These are phyloP conservation scores for Saturnia japonica DNA, from an alignment of 2,888 invertebrate genomes.

Conservation along the genomic window DNA sequence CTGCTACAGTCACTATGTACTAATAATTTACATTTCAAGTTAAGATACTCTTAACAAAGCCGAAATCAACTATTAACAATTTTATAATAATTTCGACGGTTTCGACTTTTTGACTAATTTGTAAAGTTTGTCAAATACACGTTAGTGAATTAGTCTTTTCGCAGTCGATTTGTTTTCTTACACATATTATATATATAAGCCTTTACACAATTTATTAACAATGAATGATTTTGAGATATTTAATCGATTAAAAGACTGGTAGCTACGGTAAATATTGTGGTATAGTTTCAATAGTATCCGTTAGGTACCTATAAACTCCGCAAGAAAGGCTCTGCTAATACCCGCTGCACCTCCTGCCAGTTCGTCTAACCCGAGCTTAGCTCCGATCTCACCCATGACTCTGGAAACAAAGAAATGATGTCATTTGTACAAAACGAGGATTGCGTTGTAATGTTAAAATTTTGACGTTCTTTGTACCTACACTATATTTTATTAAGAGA, in stretches of 20 bases:
- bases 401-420: constrained; percentile 36
- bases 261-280: too few relatives aligned
- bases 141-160: too few relatives aligned
- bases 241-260: not conserved
- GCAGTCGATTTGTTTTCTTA: too few relatives aligned
- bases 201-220: not conserved
- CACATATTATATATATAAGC: not conserved
- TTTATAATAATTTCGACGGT: too few relatives aligned
- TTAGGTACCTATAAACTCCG: constrained; percentile 92
- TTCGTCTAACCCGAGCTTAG: constrained; percentile 87
- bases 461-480: not conserved
- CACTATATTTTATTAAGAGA: too few relatives aligned
- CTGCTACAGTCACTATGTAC: too few relatives aligned
- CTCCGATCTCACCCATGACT: constrained; percentile 83
- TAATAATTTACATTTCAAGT: too few relatives aligned
- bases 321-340: constrained; percentile 91
- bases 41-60: too few relatives aligned
- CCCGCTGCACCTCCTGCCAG: constrained; percentile 85
- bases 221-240: not conserved
- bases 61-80: too few relatives aligned
- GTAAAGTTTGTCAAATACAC: too few relatives aligned
- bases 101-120: too few relatives aligned
- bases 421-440: not conserved
- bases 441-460: not conserved
- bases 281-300: constrained; percentile 15